Evolutionary conservation across 2,797 vertebrate genomes (phyloP).

Genomic region (Clarias pachynema): DNA sequence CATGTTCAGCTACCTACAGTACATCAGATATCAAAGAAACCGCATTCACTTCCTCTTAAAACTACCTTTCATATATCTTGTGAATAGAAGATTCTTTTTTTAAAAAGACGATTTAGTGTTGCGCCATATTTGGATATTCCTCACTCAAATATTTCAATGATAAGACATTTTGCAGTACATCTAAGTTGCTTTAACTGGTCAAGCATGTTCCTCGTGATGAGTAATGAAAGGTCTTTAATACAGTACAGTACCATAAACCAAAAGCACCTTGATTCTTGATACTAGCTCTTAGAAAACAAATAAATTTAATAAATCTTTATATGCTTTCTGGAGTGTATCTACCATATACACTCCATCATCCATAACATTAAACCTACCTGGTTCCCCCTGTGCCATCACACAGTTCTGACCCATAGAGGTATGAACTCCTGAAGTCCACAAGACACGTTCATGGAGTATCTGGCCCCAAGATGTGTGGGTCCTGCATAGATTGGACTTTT

Average conservation of each 20-base stretch:
- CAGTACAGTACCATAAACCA: neutral
- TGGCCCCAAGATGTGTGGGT: too few relatives aligned
- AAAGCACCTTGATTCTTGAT: neutral
- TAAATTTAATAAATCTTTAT: neutral
- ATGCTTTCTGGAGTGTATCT: neutral
- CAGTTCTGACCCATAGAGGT: too few relatives aligned
- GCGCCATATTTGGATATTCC: neutral
- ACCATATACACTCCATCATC: neutral
- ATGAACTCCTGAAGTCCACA: too few relatives aligned
- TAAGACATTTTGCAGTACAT: neutral
- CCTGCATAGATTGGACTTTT: too few relatives aligned
- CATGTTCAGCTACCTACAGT: neutral
- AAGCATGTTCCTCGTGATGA: neutral
- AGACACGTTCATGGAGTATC: too few relatives aligned
- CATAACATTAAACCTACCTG: too few relatives aligned
- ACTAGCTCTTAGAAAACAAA: neutral
- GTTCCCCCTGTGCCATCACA: too few relatives aligned
- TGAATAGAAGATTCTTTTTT: neutral
- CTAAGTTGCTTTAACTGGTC: neutral
- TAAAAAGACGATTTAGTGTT: neutral
- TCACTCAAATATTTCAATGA: neutral
- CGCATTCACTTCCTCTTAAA: neutral
- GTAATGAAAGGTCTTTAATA: neutral
- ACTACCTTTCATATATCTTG: neutral
- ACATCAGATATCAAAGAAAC: neutral